These are phyloP conservation scores for Cryptoblepharus egeriae DNA, from an alignment of 2,797 vertebrate genomes.

Conservation along the genomic window DNA sequence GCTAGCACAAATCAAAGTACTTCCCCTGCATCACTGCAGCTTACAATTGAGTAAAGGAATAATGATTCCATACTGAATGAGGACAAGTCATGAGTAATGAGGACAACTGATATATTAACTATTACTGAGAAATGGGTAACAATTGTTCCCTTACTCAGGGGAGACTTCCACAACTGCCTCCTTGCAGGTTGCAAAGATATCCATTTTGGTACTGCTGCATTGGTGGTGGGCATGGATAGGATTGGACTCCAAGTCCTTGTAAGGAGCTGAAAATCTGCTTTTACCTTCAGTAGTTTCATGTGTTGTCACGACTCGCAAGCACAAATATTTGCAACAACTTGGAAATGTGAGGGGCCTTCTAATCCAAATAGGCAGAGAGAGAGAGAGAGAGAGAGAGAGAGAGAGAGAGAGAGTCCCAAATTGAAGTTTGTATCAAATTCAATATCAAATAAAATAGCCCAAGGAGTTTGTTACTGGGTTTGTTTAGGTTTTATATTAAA, in stretches of 20 bases:
- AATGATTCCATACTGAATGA: too few species aligned
- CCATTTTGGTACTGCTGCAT: neutral
- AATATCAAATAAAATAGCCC: neutral
- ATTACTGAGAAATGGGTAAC: too few species aligned
- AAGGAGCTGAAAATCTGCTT: neutral
- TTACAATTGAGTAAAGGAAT: too few species aligned
- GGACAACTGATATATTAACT: too few species aligned
- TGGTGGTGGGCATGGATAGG: too few species aligned
- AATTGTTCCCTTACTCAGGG: too few species aligned
- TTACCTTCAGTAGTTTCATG: neutral
- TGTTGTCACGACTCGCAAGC: neutral
- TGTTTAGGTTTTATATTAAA: neutral
- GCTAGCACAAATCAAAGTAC: too few species aligned
- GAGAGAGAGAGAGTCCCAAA: accelerated
- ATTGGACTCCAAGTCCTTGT: neutral
- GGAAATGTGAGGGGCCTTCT: neutral
- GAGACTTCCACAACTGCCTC: too few species aligned
- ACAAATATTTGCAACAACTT: accelerated
- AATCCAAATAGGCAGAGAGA: neutral
- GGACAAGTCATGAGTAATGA: too few species aligned
- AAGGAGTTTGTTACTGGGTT: neutral
- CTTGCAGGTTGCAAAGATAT: too few species aligned
- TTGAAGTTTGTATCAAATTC: neutral
- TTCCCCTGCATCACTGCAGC: too few species aligned
- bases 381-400: too few species aligned